These are phyloP conservation scores for Cydia pomonella DNA, from an alignment of 1,140 invertebrate genomes.

Conservation along the genomic window DNA sequence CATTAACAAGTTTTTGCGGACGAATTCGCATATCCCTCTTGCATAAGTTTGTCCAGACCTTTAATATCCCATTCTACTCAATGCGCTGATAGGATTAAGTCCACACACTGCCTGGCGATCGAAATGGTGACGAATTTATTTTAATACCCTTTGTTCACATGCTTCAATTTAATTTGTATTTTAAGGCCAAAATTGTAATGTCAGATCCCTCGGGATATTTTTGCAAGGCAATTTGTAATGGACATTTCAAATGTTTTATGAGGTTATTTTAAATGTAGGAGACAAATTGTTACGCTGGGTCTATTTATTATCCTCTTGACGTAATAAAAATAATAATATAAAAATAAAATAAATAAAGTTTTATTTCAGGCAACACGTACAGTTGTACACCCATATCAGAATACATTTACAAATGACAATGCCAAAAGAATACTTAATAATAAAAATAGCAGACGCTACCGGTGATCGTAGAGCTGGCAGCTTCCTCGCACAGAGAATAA, in stretches of 20 bases:
- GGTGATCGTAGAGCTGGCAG: too few species aligned
- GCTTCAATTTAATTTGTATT: background rate
- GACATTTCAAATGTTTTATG: background rate
- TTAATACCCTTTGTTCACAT: background rate
- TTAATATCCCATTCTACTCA: slow-evolving; percentile 4
- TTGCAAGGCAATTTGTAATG: slow-evolving; percentile 2
- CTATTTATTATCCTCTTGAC: background rate
- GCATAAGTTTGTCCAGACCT: background rate
- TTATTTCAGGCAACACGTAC: too few species aligned
- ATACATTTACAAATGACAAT: too few species aligned
- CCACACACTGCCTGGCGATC: background rate
- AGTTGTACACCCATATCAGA: too few species aligned
- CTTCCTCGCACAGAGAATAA: too few species aligned
- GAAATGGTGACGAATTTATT: slow-evolving; percentile 24
- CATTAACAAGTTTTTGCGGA: background rate
- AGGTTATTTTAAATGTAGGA: background rate
- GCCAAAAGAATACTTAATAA: too few species aligned
- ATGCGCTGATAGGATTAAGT: slow-evolving; percentile 20
- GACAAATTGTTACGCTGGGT: background rate
- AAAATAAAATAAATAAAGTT: too few species aligned
- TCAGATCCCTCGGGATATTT: background rate
- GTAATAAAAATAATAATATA: background rate
- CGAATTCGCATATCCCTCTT: background rate
- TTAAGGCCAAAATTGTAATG: background rate
- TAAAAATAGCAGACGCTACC: too few species aligned